Evolutionary conservation across 2,113 vertebrate species (phyloP), one percentile per base, ranked within the genome.

Genomic region (Melanerpes formicivorus): DNA sequence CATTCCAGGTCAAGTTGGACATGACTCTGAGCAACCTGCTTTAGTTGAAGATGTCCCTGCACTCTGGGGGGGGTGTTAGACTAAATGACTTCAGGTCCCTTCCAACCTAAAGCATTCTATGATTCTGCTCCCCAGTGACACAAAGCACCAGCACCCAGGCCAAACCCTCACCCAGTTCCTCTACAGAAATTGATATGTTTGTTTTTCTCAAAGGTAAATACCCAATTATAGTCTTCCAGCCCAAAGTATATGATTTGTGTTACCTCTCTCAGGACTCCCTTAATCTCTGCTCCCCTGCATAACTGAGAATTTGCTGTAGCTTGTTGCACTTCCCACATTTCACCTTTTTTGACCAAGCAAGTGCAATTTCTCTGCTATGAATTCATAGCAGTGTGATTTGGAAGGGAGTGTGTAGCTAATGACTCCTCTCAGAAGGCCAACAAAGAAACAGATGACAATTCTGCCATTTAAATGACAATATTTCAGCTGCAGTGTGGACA

Each of bases 241-340:
- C 60, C 5, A 1, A 58, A 66, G 22, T 46, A 16, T 10, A 12
- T 13, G 23, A 48, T 84, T 50, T 40, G 22, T 46, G 7, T 19
- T 71, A 26, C 42, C 42, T 59, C n/a, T 59, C 25, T 44, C 14
- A 81, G 58, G 40, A 11, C 25, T 55, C 65, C 29, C n/a, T 84
- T 65, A 1, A 0, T 29, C 82, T 62, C 23, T 3, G 1, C 14
- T 18, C 42, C 30, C 1, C 67, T 46, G 44, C 14, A 3, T 19
- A 21, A 60, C 0, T n/a, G 23, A 65, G 56, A 70, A 54, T 10
- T 46, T n/a, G 12, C 58, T 25, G 34, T 4, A 46, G 52, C 62
- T 84, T 6, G 3, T 84, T 67, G 44, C 3, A 1, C 22, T 69
- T 23, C 50, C 84, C 44, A 0, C 2, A 15, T 64, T 77, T 56